These are phyloP conservation scores for Spisula subtruncata DNA, from an alignment of 2,888 invertebrate species.

Conservation along the genomic window DNA sequence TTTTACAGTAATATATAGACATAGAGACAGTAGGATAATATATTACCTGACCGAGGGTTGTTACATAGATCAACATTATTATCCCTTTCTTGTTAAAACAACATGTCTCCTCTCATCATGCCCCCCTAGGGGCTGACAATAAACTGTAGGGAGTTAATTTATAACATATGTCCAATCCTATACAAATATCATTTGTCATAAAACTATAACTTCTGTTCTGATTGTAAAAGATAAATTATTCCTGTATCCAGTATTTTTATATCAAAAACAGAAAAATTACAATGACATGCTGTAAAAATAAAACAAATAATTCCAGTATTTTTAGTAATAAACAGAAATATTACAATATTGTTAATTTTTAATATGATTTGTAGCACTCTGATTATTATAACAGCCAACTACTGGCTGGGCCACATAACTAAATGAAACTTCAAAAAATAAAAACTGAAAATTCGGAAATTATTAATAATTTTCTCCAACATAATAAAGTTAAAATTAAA, in stretches of 20 bases:
- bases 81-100: constrained; percentile 11
- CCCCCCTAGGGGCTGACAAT: background rate
- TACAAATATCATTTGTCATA: background rate
- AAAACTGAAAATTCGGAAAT: too few species aligned
- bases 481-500: background rate
- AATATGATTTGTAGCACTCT: too few species aligned
- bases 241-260: too few species aligned
- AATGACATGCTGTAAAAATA: too few species aligned
- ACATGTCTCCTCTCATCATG: background rate
- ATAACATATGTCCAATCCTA: background rate
- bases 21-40: background rate
- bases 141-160: background rate
- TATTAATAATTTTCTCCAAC: background rate
- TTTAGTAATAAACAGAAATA: background rate
- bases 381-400: background rate
- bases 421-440: background rate
- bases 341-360: background rate
- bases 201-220: background rate
- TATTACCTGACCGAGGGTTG: constrained; percentile 49
- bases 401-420: background rate
- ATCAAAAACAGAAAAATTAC: too few species aligned
- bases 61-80: constrained; percentile 52
- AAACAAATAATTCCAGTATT: background rate
- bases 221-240: background rate
- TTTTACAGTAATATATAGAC: too few species aligned